phyloP scores from a whole-genome alignment of 1,140 invertebrate genomes.

The Drosophila mauritiana region DNA sequence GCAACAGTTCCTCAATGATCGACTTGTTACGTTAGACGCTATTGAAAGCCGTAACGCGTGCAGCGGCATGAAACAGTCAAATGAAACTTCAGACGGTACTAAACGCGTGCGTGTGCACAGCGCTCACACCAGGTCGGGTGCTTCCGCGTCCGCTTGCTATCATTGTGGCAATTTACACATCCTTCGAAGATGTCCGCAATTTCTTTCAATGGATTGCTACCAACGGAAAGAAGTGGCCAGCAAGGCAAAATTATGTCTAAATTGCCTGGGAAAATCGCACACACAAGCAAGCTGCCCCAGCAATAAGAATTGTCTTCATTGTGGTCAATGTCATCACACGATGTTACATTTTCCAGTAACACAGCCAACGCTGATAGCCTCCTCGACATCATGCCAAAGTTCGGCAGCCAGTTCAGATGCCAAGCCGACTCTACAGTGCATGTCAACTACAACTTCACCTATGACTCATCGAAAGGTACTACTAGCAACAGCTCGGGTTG shows the following conservation, averaged over 20 bases:
- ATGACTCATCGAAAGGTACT: neutral
- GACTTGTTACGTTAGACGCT: neutral
- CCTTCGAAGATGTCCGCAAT: neutral
- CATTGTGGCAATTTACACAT: constrained; percentile 1
- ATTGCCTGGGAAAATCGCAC: neutral
- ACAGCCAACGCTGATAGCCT: neutral
- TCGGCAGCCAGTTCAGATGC: neutral
- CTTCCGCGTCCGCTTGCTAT: neutral
- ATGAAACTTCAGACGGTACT: neutral
- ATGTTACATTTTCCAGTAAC: neutral
- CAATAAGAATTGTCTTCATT: no score
- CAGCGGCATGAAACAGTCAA: neutral
- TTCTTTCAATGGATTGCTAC: neutral
- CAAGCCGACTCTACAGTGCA: no score
- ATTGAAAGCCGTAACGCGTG: neutral
- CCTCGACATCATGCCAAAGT: neutral
- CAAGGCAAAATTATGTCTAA: no score
- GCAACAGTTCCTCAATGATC: neutral
- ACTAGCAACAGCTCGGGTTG: neutral
- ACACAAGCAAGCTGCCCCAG: no score
- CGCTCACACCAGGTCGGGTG: neutral
- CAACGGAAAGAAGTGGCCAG: neutral
- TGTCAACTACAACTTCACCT: no score
- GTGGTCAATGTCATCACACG: neutral
- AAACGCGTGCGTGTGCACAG: neutral